Evolutionary conservation across 2,113 vertebrate species (phyloP).

Genomic region (Cacatua alba): DNA sequence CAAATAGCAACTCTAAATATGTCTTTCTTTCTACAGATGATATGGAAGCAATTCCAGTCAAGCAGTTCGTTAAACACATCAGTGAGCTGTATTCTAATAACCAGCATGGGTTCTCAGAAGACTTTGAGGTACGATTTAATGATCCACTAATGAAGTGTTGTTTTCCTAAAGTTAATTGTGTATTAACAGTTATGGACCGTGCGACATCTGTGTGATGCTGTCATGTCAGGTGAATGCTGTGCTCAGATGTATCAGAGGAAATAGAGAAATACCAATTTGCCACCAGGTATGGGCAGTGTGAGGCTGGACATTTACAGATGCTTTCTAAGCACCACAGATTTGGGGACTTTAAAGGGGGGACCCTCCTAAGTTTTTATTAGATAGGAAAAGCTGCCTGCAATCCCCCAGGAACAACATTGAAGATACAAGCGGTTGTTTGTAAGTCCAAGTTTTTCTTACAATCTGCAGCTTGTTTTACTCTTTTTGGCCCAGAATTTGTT

Average conservation of each 20-base stretch:
- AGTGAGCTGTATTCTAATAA: slow-evolving; percentile 89
- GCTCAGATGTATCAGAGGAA: not conserved
- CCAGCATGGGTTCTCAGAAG: slow-evolving; percentile 90
- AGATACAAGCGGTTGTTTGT: not conserved
- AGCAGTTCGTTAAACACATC: slow-evolving; percentile 91
- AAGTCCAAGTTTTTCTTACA: not conserved
- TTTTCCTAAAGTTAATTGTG: slow-evolving; percentile 34
- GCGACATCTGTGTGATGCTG: not conserved
- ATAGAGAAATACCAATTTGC: not conserved
- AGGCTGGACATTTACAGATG: not conserved
- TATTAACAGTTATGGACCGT: not conserved
- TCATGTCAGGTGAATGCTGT: not conserved
- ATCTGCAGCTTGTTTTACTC: not conserved
- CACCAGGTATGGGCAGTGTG: not conserved
- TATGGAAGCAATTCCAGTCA: slow-evolving; percentile 91
- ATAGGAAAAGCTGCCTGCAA: not conserved
- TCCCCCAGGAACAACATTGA: not conserved
- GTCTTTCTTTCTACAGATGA: slow-evolving; percentile 82
- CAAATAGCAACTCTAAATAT: slow-evolving; percentile 43
- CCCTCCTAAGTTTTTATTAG: not conserved
- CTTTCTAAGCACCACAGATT: not conserved
- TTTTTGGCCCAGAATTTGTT: not conserved
- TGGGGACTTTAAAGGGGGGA: not conserved
- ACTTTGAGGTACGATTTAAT: slow-evolving; percentile 88
- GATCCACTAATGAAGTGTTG: not conserved